Evolutionary conservation across 2,113 vertebrate species (phyloP), one percentile per base, ranked within the genome.

Genomic region (Xenopus laevis): DNA sequence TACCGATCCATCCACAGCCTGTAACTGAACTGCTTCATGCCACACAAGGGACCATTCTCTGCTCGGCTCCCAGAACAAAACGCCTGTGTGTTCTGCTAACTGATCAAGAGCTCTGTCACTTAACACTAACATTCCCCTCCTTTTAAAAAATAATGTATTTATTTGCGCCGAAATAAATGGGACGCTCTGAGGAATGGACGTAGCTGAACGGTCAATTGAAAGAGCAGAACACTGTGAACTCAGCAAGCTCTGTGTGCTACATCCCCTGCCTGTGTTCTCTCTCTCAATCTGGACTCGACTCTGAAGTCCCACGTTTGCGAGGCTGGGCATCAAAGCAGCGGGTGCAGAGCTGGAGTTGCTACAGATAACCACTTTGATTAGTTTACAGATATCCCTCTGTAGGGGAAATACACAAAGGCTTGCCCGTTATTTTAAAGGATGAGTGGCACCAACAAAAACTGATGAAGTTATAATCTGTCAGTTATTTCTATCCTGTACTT

Each of bases 1-100:
- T 69, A 76, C 69, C 74, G 74, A 76, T 76, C 74, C 27, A 55
- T 76, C 74, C 66, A 27, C 74, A 76, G 74, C 46, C 74, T 76
- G 74, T 70, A 77, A 77, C 74, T 70, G 74, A 70, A 18, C 67
- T 57, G n/a, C 67, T 58, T 67, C 1, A 40, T 27, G 55, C 30
- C 57, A 68, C 74, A 77, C 74, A 77, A 77, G 74, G 66, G 60
- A 50, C 74, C 60, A 57, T 77, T 77, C 66, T 70, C 74, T 64
- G 67, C 59, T 59, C 15, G 46, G 46, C 46, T n/a, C 10, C 16
- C 47, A 45, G 74, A 77, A 77, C 74, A 77, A 77, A 70, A 55
- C 74, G 47, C 50, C 74, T 77, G 74, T 76, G 73, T 77, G 74
- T 70, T 62, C 74, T 21, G 20, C 74, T 46, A 33, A 55, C 46